phyloP scores from a whole-genome alignment of 2,888 invertebrate species.

The Diplazon laetatorius region DNA sequence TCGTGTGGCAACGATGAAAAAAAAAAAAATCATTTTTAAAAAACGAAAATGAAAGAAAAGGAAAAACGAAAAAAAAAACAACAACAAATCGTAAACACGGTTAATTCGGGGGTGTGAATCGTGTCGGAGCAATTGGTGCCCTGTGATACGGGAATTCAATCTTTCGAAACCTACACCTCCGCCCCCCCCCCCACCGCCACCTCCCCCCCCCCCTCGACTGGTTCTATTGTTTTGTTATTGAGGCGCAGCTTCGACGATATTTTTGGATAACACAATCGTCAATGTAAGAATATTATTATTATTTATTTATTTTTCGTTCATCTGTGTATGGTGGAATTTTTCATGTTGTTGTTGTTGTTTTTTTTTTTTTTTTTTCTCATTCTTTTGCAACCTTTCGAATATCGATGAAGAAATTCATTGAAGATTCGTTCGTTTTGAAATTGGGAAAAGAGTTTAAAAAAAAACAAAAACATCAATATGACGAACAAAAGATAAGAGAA shows the following conservation, averaged over 20 bases:
- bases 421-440: too few relatives aligned
- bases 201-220: too few relatives aligned
- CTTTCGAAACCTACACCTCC: not conserved
- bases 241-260: slow-evolving; percentile 22
- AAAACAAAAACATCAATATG: too few relatives aligned
- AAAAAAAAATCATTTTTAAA: not conserved
- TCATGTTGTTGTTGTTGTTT: not conserved
- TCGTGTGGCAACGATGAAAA: too few relatives aligned
- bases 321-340: not conserved
- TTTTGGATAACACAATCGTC: slow-evolving; percentile 52
- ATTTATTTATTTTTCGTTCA: not conserved
- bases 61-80: not conserved
- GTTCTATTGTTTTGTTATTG: slow-evolving; percentile 12
- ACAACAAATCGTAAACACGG: too few relatives aligned
- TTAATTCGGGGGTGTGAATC: too few relatives aligned
- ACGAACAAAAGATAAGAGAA: too few relatives aligned
- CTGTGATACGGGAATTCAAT: slow-evolving; percentile 8
- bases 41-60: slow-evolving; percentile 12
- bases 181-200: too few relatives aligned
- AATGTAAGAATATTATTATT: slow-evolving; percentile 38
- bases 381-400: too few relatives aligned
- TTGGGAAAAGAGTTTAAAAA: too few relatives aligned
- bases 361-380: not conserved
- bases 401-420: too few relatives aligned
- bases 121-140: slow-evolving; percentile 11